Base-by-base conservation (phyloP, 2,888 invertebrate species). In the Ormyrus thymus region DNA sequence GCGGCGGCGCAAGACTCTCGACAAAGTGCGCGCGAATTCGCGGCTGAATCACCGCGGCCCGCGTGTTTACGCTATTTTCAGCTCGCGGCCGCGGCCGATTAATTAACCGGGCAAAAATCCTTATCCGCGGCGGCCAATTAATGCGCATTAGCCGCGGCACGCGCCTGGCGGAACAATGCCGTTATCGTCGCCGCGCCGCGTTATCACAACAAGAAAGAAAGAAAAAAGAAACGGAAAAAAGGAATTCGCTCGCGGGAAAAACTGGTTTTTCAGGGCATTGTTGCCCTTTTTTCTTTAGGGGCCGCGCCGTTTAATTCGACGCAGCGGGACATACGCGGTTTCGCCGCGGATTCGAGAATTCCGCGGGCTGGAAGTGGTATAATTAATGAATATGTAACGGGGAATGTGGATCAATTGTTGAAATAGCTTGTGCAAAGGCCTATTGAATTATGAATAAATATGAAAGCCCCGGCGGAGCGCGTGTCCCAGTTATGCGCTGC, bases 51-150 rank as follows among this genome's bases (percentile, higher is more conserved):
- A 46, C 55, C n/a, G 8, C 48, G n/a, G 43, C 53, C n/a, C 53
- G 69, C 46, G 65, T 69, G 68, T 76, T 62, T 61, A 69, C 76
- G 62, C 69, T 69, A 76, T 76, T 76, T 76, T 53, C 46, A 76
- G 61, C 53, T 29, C 1, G 1, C 50, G n/a, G 55, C 15, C 46
- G n/a, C 45, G 29, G 69, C 43, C 76, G 62, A 69, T 69, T 76
- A 76, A 69, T 76, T 62, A 56, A 43, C 6, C 55, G 29, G n/a
- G 10, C 15, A 76, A 76, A 76, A 69, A 62, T 61, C 48, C 70
- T 50, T 58, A 71, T 58, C 45, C 48, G 29, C 29, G 51, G 68
- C 46, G 15, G 11, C 71, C 71, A 71, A 71, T 71, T 70, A 70
- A 76, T 56, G 62, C 64, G 70, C 69, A 65, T 55, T 62, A 45